phyloP scores from a whole-genome alignment of 2,113 vertebrate genomes.

The Felis catus region F.catus_Fca126_mat1.0 CM031426.1:61148501-61149000 shows the following conservation, averaged over 20 bases:
- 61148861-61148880: background rate
- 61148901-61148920: too few relatives aligned
- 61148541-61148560: background rate
- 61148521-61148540: background rate
- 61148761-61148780: background rate
- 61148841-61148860: background rate
- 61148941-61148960: background rate
- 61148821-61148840: background rate
- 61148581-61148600: background rate
- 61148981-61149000: background rate
- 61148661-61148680: background rate
- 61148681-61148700: background rate
- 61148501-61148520: background rate
- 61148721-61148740: background rate
- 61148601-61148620: background rate
- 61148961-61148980: background rate
- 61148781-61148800: background rate
- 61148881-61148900: fast-evolving
- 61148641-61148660: background rate
- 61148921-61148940: background rate
- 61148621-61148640: background rate
- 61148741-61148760: background rate
- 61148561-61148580: background rate
- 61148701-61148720: background rate
- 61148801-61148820: background rate